Evolutionary conservation across 2,113 vertebrate genomes (phyloP), one percentile per base, ranked within the genome.

Genomic region (Parotia lawesii): DNA sequence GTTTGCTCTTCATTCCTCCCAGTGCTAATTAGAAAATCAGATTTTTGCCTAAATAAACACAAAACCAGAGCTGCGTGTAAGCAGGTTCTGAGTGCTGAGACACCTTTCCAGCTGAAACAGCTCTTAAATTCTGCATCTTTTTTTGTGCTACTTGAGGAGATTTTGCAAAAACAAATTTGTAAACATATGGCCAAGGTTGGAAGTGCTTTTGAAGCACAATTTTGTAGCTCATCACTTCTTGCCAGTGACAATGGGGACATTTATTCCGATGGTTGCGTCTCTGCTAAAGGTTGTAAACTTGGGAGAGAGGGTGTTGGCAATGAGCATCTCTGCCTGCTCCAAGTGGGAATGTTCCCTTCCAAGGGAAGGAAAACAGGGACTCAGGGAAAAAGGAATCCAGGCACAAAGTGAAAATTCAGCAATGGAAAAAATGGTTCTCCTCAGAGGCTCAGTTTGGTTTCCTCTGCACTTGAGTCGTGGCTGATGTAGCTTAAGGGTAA

Each of bases 21-120:
- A 85, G 85, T 75, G 81, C 89, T 96, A 86, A 96, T 97, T 96
- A 97, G 78, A 74, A 87, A 93, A 51, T 24, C 48, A 73, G 81
- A 88, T 95, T 97, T 97, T 96, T 96, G 95, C 90, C 87, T 89
- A 17, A 85, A 88, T 56, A 96, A 95, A 81, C 92, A 96, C 51
- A 94, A 95, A 95, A 79, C 38, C 95, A 93, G 91, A 90, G 89
- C 88, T 95, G 86, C 65, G n/a, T 62, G 80, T 88, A 81, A 90
- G 96, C 96, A 89, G 56, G 37, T 79, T 90, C 72, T 78, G 44
- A 45, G 20, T 67, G 87, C 82, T 90, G 90, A 74, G 94, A 77
- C 91, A 91, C 89, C 48, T 94, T 90, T 88, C 82, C 88, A 90
- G 69, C 88, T 88, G 93, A 91, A 92, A 14, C 85, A 96, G 75